A percentile compares a stretch with the other conserved stretches of the same genome.
These are phyloP conservation scores for Pandemis corylana DNA, from an alignment of 2,888 invertebrate genomes.

Conservation along the genomic window DNA sequence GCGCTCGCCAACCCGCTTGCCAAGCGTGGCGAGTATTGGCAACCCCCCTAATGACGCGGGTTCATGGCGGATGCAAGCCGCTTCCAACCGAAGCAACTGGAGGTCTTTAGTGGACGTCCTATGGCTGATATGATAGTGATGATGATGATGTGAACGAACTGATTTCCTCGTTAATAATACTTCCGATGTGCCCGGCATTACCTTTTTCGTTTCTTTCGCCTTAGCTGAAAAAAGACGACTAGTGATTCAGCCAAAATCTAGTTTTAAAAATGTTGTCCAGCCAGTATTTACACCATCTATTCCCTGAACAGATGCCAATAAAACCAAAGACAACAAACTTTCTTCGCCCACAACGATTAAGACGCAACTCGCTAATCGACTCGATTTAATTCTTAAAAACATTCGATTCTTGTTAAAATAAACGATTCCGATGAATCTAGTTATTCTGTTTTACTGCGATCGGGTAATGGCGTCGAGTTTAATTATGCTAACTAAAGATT, in stretches of 20 bases:
- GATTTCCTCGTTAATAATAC: too few species aligned
- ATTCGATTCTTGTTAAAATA: slow-evolving; percentile 57
- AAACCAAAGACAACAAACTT: slow-evolving; percentile 47
- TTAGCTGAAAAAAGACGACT: too few species aligned
- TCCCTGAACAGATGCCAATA: slow-evolving; percentile 29
- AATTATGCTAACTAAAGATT: slow-evolving; percentile 40
- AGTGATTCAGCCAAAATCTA: not conserved
- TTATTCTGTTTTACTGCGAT: slow-evolving; percentile 45
- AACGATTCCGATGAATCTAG: slow-evolving; percentile 54
- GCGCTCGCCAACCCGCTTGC: too few species aligned
- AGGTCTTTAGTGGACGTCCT: too few species aligned
- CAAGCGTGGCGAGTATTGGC: too few species aligned
- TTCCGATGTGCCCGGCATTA: too few species aligned
- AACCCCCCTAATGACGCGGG: too few species aligned
- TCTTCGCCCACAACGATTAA: slow-evolving; percentile 56
- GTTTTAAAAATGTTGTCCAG: not conserved
- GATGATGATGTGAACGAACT: slow-evolving; percentile 6
- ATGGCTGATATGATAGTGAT: too few species aligned
- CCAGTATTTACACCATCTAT: slow-evolving; percentile 27
- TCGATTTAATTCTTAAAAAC: slow-evolving; percentile 58
- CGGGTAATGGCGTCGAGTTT: slow-evolving; percentile 30
- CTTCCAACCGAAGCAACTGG: too few species aligned
- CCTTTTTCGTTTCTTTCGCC: too few species aligned
- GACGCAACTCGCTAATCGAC: slow-evolving; percentile 63
- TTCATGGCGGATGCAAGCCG: too few species aligned